Evolutionary conservation across 2,113 vertebrate species (phyloP).

Genomic region (Cynoglossus semilaevis): DNA sequence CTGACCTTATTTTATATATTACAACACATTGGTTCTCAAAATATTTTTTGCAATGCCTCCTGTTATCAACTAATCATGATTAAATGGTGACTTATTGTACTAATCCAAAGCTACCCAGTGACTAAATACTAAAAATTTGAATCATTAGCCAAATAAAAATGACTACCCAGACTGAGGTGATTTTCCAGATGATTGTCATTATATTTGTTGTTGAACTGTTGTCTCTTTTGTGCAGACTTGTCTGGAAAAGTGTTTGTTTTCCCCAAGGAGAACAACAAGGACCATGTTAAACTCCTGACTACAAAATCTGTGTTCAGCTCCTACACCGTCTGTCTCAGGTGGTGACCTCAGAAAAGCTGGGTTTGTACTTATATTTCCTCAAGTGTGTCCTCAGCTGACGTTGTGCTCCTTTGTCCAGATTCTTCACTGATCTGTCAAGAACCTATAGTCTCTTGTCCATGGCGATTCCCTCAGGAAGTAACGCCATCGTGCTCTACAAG

Average conservation of each 20-base stretch:
- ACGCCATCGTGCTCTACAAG: slow-evolving; percentile 40
- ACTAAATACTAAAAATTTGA: no score
- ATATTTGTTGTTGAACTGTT: background rate
- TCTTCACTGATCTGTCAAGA: slow-evolving; percentile 41
- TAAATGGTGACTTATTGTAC: no score
- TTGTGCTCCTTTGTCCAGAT: slow-evolving; percentile 19
- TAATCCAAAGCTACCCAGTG: no score
- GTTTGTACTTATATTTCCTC: background rate
- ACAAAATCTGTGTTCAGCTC: background rate
- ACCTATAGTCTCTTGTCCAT: slow-evolving; percentile 28
- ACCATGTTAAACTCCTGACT: slow-evolving; percentile 35
- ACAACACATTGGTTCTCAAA: no score
- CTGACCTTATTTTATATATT: no score
- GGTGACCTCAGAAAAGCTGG: background rate
- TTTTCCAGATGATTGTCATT: background rate
- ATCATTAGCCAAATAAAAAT: no score
- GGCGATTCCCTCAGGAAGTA: background rate
- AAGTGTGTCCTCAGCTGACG: background rate
- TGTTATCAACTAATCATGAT: no score
- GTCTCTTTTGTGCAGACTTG: background rate
- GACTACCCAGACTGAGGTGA: background rate
- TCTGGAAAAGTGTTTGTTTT: slow-evolving; percentile 49
- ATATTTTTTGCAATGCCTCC: no score
- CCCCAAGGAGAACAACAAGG: slow-evolving; percentile 5
- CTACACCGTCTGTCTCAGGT: slow-evolving; percentile 39